Conservation (phyloP, 1,140 invertebrate species). For the Pentalonia nigronervosa region DNA sequence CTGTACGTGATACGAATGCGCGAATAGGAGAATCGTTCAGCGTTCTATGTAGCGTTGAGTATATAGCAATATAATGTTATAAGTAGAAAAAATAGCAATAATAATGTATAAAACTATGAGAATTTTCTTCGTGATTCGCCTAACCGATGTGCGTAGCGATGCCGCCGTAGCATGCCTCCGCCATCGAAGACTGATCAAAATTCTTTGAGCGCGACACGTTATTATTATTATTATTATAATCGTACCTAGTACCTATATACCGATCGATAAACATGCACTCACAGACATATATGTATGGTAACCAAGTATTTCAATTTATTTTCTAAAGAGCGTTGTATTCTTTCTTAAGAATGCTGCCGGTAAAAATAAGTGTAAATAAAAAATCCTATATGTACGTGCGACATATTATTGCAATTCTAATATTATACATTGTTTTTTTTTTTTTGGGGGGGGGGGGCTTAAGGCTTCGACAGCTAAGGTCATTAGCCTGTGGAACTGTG, state of each 20-base stretch:
- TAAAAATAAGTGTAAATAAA: neutral
- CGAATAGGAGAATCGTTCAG: neutral
- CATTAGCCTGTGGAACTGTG: too few species aligned
- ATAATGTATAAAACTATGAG: neutral
- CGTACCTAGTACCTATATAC: neutral
- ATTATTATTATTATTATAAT: neutral
- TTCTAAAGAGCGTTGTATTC: neutral
- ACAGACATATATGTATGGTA: neutral
- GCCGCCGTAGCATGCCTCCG: neutral
- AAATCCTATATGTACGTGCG: neutral
- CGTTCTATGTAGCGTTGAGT: neutral
- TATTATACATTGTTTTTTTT: too few species aligned
- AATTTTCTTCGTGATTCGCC: conserved; percentile 38
- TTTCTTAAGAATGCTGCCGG: neutral
- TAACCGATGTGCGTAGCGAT: neutral
- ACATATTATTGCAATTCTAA: neutral
- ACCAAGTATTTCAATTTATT: neutral
- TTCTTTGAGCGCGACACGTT: neutral
- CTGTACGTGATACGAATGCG: conserved; percentile 38
- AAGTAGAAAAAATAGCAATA: conserved; percentile 16
- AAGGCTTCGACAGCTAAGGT: too few species aligned
- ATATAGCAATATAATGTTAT: neutral
- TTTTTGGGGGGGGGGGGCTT: too few species aligned
- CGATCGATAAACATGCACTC: neutral
- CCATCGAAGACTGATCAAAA: conserved; percentile 14